Base-by-base conservation (phyloP, 1,140 invertebrate species). In the Drosophila parvula region DNA sequence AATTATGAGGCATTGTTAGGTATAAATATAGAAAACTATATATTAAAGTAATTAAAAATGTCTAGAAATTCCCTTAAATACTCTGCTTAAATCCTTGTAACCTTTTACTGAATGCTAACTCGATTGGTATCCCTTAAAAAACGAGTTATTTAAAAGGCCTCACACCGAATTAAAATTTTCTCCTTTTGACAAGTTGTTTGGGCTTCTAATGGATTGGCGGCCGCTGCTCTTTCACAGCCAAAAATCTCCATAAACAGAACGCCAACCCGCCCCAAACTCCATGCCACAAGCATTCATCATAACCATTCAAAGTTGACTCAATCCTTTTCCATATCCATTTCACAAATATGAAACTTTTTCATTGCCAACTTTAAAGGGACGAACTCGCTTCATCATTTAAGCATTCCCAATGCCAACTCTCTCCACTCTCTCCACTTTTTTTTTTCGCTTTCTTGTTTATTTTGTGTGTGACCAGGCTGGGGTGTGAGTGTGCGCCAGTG, bases 321-420 rank as follows among this genome's bases (percentile, higher is more conserved):
- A 45, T 73, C 68, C 47, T 62, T 51, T 62, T 32, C 11, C 48
- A 74, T 51, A 74, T 77, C 51, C 55, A 77, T 74, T 53, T 74
- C 62, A 53, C 36, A 80, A 80, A 74, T 83, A 59, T 60, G 58
- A 77, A 77, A 77, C 74, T 77, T 84, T 75, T 75, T 70, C 64
- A 79, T 83, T 83, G 65, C 58, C 73, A 83, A 80, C 81, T 83
- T 83, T 84, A 84, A 80, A 64, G 73, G 47, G 45, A 56, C 57
- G 22, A 50, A 51, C 56, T 73, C 73, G 45, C 81, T 84, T 83
- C 65, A 83, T 83, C 77, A 84, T 83, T 83, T 83, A 84, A 84
- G 81, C 62, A 83, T 83, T 84, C 67, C 68, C 73, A 77, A 83
- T 83, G 76, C 64, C 82, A 80, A 78, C 9, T 55, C 11, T 38